Evolutionary conservation across 2,888 invertebrate species (phyloP), one percentile per base, ranked within the genome.

Genomic region (Ryuthela nishihirai): DNA sequence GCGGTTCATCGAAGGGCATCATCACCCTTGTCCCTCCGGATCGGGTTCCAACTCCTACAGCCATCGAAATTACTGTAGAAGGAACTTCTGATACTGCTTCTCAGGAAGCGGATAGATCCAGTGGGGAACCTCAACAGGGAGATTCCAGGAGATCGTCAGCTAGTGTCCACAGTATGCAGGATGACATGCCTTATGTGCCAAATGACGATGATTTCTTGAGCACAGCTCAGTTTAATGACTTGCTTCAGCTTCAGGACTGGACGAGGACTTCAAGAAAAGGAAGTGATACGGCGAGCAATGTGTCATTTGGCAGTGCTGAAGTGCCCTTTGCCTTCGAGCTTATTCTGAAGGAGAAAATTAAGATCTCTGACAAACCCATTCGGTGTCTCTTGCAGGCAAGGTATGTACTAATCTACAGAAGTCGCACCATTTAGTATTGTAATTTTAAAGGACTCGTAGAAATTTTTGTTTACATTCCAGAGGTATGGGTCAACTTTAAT

Each of bases 351-450:
- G 76, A 77, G 67, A 78, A 76, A 68, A 71, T 76, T 62, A 79
- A 79, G 68, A 74, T 79, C 23, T 73, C 76, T 1, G 78, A 78
- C 65, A 73, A 74, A 53, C 76, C 79, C 0, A 74, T 79, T 42
- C 72, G 73, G 59, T 74, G 74, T 65, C 71, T 79, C 1, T 15
- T 60, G 20, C 49, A 52, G 25, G 50, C 60, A 4, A 36, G 24
- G 63, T 62, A 29, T 53, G 54, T 46, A 1, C 5, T 36, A 2
- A n/a, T n/a, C n/a, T n/a, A n/a, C n/a, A n/a, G n/a, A n/a, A n/a
- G n/a, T n/a, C n/a, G n/a, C n/a, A n/a, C n/a, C n/a, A n/a, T n/a
- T n/a, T n/a, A n/a, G n/a, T n/a, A n/a, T n/a, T n/a, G n/a, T n/a
- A n/a, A n/a, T n/a, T n/a, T n/a, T n/a, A n/a, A n/a, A n/a, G n/a